These are phyloP conservation scores for Cinclus mexicanus DNA, from an alignment of 2,113 vertebrate species.

Conservation along the genomic window DNA sequence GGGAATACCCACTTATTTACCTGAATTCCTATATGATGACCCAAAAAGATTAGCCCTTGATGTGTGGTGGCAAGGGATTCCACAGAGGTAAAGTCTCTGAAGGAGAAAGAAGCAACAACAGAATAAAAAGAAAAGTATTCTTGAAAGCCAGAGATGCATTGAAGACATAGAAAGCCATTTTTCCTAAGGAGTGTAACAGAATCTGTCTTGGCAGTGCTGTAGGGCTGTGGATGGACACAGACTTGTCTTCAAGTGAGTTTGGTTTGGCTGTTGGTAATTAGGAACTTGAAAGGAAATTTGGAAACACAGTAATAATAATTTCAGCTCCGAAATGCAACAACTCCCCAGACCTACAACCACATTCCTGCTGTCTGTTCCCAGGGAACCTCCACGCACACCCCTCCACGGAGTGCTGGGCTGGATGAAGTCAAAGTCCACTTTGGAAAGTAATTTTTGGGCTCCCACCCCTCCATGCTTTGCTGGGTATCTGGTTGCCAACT, in stretches of 20 bases:
- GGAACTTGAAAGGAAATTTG: conserved; percentile 16
- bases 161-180: conserved; percentile 1
- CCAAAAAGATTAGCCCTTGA: conserved; percentile 22
- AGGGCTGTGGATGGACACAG: background rate
- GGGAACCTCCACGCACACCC: background rate
- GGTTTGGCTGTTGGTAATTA: conserved; percentile 44
- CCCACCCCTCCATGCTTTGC: background rate
- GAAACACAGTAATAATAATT: conserved; percentile 18
- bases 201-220: background rate
- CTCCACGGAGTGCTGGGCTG: background rate
- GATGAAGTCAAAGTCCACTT: background rate
- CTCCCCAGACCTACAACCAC: background rate
- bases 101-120: conserved; percentile 11
- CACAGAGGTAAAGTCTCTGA: background rate
- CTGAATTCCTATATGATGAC: conserved; percentile 13
- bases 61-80: background rate
- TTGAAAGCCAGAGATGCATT: background rate
- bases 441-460: background rate
- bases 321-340: background rate
- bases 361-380: background rate
- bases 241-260: conserved; percentile 16
- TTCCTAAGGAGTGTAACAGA: conserved; percentile 11
- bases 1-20: conserved; percentile 21
- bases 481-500: background rate
- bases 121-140: background rate